These are phyloP conservation scores for Amblyjoppa fuscipennis DNA, from an alignment of 2,888 invertebrate species.

Conservation along the genomic window DNA sequence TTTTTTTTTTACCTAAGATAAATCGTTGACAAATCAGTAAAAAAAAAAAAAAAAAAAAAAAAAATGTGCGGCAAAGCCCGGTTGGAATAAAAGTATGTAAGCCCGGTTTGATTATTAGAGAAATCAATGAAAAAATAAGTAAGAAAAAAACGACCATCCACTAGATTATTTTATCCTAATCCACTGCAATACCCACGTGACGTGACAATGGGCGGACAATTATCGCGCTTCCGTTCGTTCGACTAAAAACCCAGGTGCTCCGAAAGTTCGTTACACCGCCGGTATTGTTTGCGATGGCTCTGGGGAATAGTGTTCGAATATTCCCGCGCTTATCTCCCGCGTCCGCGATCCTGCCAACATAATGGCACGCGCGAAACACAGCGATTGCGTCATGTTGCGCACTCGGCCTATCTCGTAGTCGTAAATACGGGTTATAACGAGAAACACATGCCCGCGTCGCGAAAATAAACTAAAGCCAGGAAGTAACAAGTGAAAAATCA, in stretches of 20 bases:
- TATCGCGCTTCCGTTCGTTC: too few relatives aligned
- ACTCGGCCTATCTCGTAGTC: conserved; percentile 74
- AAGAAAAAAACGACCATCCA: conserved; percentile 1
- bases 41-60: conserved; percentile 16
- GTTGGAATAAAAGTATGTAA: conserved; percentile 63
- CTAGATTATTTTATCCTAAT: conserved; percentile 24
- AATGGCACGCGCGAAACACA: conserved; percentile 36
- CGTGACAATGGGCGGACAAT: not conserved
- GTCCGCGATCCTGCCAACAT: conserved; percentile 74
- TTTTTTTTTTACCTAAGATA: conserved; percentile 16
- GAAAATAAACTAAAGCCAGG: conserved; percentile 20
- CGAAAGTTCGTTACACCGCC: not conserved
- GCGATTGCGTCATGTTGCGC: conserved; percentile 82
- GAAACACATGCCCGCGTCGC: conserved; percentile 71
- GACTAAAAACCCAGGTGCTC: too few relatives aligned
- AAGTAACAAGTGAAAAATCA: conserved; percentile 43
- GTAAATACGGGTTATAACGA: conserved; percentile 62
- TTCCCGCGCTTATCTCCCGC: conserved; percentile 70
- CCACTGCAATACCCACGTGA: not conserved
- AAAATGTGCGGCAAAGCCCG: conserved; percentile 40
- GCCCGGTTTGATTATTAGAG: conserved; percentile 56
- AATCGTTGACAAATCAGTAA: conserved; percentile 36
- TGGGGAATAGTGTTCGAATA: conserved; percentile 63
- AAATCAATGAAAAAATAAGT: conserved; percentile 26
- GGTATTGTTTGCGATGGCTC: conserved; percentile 15